Evolutionary conservation across 2,797 vertebrate genomes (phyloP).

Genomic region (Lates japonicus): DNA sequence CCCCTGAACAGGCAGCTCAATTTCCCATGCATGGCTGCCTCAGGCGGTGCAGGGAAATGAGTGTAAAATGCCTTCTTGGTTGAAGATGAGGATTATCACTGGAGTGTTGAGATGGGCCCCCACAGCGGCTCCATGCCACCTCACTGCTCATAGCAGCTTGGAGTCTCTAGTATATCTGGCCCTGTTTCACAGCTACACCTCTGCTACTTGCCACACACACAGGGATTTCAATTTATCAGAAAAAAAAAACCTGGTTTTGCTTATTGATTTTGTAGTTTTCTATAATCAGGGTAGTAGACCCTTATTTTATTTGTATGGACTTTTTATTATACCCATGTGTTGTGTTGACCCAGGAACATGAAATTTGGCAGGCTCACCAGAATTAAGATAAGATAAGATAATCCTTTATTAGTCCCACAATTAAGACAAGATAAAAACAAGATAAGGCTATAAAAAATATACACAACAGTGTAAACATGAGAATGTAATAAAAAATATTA

Average conservation of each 20-base stretch:
- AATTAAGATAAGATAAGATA: no score
- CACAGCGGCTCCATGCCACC: slow-evolving; percentile 59
- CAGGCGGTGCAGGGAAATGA: slow-evolving; percentile 64
- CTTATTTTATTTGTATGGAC: slow-evolving; percentile 10
- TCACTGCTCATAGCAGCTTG: slow-evolving; percentile 40
- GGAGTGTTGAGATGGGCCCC: slow-evolving; percentile 51
- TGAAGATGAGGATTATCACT: slow-evolving; percentile 68
- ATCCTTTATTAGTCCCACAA: no score
- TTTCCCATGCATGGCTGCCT: slow-evolving; percentile 72
- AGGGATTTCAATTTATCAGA: neutral
- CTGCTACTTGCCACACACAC: neutral
- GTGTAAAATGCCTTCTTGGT: slow-evolving; percentile 68
- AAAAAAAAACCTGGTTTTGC: slow-evolving; percentile 6
- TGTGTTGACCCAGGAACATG: neutral
- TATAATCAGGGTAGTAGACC: slow-evolving; percentile 1
- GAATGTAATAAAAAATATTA: no score
- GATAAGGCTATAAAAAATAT: no score
- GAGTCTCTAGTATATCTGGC: slow-evolving; percentile 31
- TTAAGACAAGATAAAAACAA: no score
- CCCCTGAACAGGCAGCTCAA: slow-evolving; percentile 58
- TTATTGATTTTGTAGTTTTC: slow-evolving; percentile 27
- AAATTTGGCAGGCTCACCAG: slow-evolving; percentile 19
- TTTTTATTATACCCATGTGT: slow-evolving; percentile 6
- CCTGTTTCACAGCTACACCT: slow-evolving; percentile 1
- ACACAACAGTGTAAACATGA: no score